Evolutionary conservation across 2,888 invertebrate genomes (phyloP), one percentile per base, ranked within the genome.

Genomic region (Apamea monoglypha): DNA sequence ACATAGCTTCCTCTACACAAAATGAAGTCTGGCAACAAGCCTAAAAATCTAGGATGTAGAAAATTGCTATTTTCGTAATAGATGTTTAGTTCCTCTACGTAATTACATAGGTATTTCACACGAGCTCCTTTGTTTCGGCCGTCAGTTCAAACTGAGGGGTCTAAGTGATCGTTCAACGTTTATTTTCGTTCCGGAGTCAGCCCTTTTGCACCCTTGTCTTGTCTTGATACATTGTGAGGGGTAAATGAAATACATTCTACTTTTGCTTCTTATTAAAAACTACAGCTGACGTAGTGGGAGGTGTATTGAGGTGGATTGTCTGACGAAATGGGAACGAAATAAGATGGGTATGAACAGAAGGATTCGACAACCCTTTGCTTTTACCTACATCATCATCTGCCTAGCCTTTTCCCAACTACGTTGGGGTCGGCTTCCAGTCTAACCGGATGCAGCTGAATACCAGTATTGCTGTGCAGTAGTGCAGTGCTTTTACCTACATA

Each of bases 191-290:
- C 93, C 92, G 90, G 90, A 92, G 93, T 93, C 92, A 92, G 94
- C 94, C 94, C 92, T 94, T 95, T 94, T 94, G 91, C 93, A 95
- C 96, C 96, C 96, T 94, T 94, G 95, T 96, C 96, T 95, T 91
- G 92, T 81, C 93, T 93, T 96, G 95, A 96, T 95, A 95, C 95
- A 95, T 95, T 92, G 95, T 93, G 93, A 94, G 94, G 93, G 93
- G 92, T 92, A 95, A 95, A 95, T 95, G 94, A 95, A 95, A 95
- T 95, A 95, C 93, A 94, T 93, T 92, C 91, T 91, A 93, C 92
- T 93, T 90, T 94, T 92, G 90, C 90, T 92, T 93, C 94, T 94
- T 94, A 92, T 93, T 94, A 94, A 92, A 93, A 94, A 94, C 91
- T 92, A 92, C 91, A 91, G 89, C 88, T 88, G 79, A 80, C 86